Evolutionary conservation across 2,888 invertebrate genomes (phyloP), one percentile per base, ranked within the genome.

Genomic region (Allolobophora icterica): DNA sequence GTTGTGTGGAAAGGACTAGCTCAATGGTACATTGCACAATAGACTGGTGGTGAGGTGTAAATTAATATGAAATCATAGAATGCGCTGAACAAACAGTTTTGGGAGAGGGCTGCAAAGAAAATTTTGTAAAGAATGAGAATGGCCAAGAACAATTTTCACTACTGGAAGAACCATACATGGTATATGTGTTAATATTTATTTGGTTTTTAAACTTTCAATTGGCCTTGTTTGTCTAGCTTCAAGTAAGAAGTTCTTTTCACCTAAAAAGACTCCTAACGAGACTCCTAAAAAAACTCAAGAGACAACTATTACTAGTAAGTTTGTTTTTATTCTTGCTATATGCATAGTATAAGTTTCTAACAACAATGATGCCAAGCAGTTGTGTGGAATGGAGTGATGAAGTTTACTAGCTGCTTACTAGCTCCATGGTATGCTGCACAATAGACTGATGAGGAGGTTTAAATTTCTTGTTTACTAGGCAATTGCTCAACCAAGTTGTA

Each of bases 401-500:
- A n/a, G n/a, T n/a, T n/a, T n/a, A n/a, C n/a, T n/a, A n/a, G n/a
- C n/a, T n/a, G n/a, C n/a, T n/a, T n/a, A n/a, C 71, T n/a, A n/a
- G 71, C 71, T 71, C 71, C 5, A n/a, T 30, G 71, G n/a, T 71
- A n/a, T 13, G 11, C n/a, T 71, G 71, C 71, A 71, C 0, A 71
- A 71, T n/a, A 4, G 13, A n/a, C 11, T 71, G 30, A n/a, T 30
- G 11, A 6, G 71, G n/a, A 71, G 17, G 71, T 17, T n/a, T n/a
- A 71, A n/a, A n/a, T 71, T n/a, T n/a, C 71, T n/a, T 71, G 52
- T 52, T 45, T 45, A n/a, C n/a, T n/a, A 71, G 71, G 71, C 71
- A 71, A 6, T 71, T 1, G 17, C 13, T 71, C n/a, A 71, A 71
- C 8, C 71, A 71, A n/a, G 30, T 71, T 0, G n/a, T n/a, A n/a